These are phyloP conservation scores for Phataginus tricuspis DNA, from an alignment of 2,797 vertebrate species.

Conservation along the genomic window DNA sequence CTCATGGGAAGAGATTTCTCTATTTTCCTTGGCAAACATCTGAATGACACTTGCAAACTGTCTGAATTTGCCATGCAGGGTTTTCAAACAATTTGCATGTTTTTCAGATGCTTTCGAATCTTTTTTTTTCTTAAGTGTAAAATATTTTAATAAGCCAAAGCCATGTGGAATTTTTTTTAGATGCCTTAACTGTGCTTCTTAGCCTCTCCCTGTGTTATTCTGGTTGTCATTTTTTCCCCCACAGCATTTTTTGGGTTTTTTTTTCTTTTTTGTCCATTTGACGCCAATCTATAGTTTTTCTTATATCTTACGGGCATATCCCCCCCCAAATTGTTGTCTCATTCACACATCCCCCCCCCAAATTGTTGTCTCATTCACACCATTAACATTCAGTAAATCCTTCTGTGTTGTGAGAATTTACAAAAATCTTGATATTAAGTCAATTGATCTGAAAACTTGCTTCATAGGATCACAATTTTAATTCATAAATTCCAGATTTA, in stretches of 20 bases:
- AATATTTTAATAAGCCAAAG: constrained; percentile 91
- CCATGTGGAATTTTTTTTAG: constrained; percentile 86
- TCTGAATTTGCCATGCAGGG: constrained; percentile 81
- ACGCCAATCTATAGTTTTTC: constrained; percentile 56
- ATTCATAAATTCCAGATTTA: constrained; percentile 6
- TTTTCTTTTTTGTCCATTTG: constrained; percentile 66
- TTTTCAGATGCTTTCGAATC: constrained; percentile 81
- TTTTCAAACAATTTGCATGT: constrained; percentile 82
- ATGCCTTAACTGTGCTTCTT: constrained; percentile 86
- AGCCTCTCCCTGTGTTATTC: constrained; percentile 72
- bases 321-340: neutral
- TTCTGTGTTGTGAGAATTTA: neutral
- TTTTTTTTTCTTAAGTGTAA: constrained; percentile 86
- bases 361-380: neutral
- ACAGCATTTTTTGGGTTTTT: constrained; percentile 75
- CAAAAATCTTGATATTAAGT: constrained; percentile 43
- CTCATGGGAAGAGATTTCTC: constrained; percentile 83
- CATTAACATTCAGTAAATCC: constrained; percentile 28
- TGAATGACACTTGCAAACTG: constrained; percentile 81
- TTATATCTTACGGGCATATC: constrained; percentile 29
- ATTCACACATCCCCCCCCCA: neutral
- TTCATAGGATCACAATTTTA: constrained; percentile 34
- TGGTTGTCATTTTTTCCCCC: constrained; percentile 60
- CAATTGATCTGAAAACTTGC: neutral
- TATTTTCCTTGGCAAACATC: constrained; percentile 82